Conservation (phyloP, 2,113 vertebrate genomes). For the Coreoperca whiteheadi region DNA sequence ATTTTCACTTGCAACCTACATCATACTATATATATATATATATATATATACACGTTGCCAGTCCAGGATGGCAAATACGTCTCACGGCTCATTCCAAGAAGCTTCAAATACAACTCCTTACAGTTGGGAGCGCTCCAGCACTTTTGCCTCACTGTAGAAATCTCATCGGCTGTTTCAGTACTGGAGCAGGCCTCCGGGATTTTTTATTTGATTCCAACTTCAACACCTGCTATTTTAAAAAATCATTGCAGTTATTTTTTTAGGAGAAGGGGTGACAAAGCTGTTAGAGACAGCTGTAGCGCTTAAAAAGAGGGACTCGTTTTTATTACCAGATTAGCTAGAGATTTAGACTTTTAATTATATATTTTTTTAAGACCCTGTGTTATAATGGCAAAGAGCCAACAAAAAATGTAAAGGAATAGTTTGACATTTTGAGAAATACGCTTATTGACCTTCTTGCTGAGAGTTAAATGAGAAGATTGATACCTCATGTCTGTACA, state of each 20-base stretch:
- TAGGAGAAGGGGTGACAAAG: conserved; percentile 2
- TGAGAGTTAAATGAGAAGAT: background rate
- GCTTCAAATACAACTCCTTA: conserved; percentile 61
- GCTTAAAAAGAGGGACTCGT: background rate
- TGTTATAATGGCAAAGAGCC: background rate
- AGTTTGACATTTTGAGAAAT: background rate
- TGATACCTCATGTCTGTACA: background rate
- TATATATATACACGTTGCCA: background rate
- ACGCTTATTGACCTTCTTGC: too few relatives aligned
- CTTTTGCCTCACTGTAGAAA: background rate
- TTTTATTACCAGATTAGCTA: conserved; percentile 24
- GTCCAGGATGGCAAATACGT: conserved; percentile 34
- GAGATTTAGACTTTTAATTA: background rate
- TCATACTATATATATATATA: background rate
- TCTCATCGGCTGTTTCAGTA: background rate
- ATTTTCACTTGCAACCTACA: background rate
- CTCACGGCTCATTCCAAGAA: conserved; percentile 48
- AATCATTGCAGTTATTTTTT: conserved; percentile 37
- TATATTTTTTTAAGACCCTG: background rate
- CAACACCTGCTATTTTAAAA: conserved; percentile 48
- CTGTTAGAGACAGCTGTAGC: conserved; percentile 36
- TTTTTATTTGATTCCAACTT: conserved; percentile 29
- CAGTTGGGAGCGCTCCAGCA: conserved; percentile 59
- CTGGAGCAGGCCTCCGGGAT: conserved; percentile 5
- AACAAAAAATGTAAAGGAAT: background rate